Conservation (phyloP, 2,888 invertebrate species). For the Troides aeacus region DNA sequence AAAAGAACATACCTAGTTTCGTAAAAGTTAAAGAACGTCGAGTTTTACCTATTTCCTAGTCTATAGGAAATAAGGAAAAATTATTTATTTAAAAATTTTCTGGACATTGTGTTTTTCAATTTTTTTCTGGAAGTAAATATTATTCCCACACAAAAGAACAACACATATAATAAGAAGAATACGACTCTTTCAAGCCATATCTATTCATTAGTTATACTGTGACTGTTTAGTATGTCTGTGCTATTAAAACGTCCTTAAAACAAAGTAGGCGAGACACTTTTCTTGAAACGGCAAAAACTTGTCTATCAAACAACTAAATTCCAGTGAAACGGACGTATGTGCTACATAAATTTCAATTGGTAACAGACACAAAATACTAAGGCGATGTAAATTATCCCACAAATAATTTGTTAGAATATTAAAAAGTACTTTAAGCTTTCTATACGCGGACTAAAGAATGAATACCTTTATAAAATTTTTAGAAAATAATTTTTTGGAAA, state of each 20-base stretch:
- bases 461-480: not conserved
- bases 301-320: not conserved
- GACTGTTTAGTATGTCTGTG: not conserved
- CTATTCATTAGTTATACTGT: no score
- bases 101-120: no score
- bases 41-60: no score
- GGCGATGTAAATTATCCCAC: slow-evolving; percentile 4
- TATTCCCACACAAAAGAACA: no score
- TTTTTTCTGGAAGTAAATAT: no score
- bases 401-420: not conserved
- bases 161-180: no score
- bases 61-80: no score
- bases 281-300: slow-evolving; percentile 2
- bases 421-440: not conserved
- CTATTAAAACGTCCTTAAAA: slow-evolving; percentile 2
- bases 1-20: no score
- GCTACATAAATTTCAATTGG: slow-evolving; percentile 10
- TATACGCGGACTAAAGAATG: not conserved
- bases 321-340: slow-evolving; percentile 16
- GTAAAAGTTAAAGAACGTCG: no score
- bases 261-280: not conserved
- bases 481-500: not conserved
- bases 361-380: slow-evolving; percentile 14
- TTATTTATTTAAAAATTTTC: no score
- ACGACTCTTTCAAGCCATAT: no score